phyloP scores from a whole-genome alignment of 2,797 vertebrate genomes.

The Eospalax fontanierii region DNA sequence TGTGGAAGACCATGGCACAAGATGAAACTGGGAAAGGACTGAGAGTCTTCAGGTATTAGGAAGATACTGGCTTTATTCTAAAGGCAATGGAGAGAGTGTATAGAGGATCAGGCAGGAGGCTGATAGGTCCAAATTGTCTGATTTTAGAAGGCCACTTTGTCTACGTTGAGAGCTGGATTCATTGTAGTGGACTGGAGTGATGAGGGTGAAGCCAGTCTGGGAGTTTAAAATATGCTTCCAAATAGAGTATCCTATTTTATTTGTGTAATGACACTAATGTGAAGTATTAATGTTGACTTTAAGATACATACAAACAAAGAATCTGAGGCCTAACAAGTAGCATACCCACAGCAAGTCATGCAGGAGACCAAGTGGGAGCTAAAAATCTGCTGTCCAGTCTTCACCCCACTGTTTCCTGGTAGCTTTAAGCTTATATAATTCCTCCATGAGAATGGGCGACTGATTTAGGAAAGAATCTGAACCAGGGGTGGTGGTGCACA shows the following conservation, averaged over 20 bases:
- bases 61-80: not conserved
- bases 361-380: too few species aligned
- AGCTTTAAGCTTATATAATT: too few species aligned
- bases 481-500: not conserved
- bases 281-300: not conserved
- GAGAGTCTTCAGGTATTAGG: not conserved
- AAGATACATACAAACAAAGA: not conserved
- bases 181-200: not conserved
- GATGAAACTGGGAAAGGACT: not conserved
- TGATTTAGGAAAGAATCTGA: not conserved
- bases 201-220: not conserved
- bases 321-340: not conserved
- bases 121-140: not conserved
- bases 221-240: not conserved
- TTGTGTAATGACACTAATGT: not conserved
- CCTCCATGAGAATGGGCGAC: not conserved
- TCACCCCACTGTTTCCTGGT: not conserved
- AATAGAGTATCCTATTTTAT: not conserved
- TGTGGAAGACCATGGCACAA: not conserved
- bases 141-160: not conserved
- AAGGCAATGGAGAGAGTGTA: not conserved
- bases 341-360: accelerated
- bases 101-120: not conserved
- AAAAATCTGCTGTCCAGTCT: not conserved
- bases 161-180: not conserved